Conservation (phyloP, 2,113 vertebrate genomes). For the Tychaedon coryphoeus region DNA sequence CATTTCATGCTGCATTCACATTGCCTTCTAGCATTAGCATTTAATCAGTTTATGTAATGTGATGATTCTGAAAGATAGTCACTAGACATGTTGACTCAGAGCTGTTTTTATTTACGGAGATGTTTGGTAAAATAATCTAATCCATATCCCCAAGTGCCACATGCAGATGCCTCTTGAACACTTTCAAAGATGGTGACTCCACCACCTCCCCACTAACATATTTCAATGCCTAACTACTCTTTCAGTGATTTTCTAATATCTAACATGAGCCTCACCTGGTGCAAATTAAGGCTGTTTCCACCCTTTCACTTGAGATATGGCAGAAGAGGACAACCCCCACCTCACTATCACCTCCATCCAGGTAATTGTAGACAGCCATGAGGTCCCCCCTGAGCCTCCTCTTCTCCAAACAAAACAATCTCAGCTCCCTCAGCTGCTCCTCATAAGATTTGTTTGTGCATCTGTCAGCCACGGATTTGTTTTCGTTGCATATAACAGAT, state of each 20-base stretch:
- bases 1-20: not conserved
- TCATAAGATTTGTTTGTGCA: not conserved
- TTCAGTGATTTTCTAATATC: too few species aligned
- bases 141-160: not conserved
- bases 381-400: not conserved
- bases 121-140: not conserved
- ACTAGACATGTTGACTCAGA: not conserved
- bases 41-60: not conserved
- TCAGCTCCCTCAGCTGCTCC: not conserved
- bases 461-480: fast-evolving
- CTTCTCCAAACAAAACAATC: not conserved
- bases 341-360: not conserved
- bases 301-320: not conserved
- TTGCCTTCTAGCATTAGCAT: not conserved
- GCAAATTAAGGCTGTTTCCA: not conserved
- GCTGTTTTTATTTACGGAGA: not conserved
- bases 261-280: not conserved
- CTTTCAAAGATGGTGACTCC: not conserved
- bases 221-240: not conserved
- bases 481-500: not conserved
- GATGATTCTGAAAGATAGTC: not conserved
- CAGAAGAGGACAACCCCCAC: not conserved
- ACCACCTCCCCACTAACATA: not conserved
- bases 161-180: not conserved
- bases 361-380: not conserved